phyloP scores from a whole-genome alignment of 2,113 vertebrate species.

The Platichthys stellatus region DNA sequence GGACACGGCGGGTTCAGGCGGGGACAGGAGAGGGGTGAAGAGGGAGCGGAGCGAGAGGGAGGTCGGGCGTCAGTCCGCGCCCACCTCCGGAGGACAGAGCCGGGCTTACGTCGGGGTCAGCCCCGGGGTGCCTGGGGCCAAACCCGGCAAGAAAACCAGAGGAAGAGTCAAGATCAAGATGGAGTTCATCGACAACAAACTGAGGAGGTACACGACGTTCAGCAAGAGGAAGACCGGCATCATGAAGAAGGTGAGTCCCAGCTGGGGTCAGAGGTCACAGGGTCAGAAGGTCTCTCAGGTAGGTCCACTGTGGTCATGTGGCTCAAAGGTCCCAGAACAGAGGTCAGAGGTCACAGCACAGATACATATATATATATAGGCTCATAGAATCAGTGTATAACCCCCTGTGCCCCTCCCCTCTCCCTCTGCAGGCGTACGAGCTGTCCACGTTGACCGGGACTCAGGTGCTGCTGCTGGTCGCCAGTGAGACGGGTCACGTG shows the following conservation, averaged over 20 bases:
- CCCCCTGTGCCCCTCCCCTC: too few species aligned
- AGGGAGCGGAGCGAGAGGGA: constrained; percentile 83
- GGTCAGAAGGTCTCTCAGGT: not conserved
- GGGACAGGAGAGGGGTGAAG: constrained; percentile 79
- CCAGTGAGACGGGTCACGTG: constrained; percentile 96
- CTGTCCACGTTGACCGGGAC: constrained; percentile 96
- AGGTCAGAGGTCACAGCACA: too few species aligned
- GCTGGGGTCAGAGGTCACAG: constrained; percentile 1
- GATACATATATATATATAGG: too few species aligned
- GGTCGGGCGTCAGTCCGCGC: constrained; percentile 50
- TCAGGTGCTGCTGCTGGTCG: constrained; percentile 94
- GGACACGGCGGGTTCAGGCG: constrained; percentile 72
- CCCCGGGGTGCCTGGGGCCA: constrained; percentile 85
- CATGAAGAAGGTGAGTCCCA: constrained; percentile 90
- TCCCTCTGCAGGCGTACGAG: constrained; percentile 87
- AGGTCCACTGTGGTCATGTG: not conserved
- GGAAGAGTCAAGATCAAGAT: constrained; percentile 96
- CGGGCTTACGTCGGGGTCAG: constrained; percentile 73
- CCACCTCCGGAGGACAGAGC: constrained; percentile 66
- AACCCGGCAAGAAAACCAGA: constrained; percentile 93
- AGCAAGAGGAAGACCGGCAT: constrained; percentile 96
- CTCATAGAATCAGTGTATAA: too few species aligned
- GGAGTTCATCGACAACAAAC: constrained; percentile 94
- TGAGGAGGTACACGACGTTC: constrained; percentile 93
- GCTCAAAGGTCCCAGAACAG: too few species aligned